phyloP scores from a whole-genome alignment of 23 tunicate species.

The Botrylloides violaceus region DNA sequence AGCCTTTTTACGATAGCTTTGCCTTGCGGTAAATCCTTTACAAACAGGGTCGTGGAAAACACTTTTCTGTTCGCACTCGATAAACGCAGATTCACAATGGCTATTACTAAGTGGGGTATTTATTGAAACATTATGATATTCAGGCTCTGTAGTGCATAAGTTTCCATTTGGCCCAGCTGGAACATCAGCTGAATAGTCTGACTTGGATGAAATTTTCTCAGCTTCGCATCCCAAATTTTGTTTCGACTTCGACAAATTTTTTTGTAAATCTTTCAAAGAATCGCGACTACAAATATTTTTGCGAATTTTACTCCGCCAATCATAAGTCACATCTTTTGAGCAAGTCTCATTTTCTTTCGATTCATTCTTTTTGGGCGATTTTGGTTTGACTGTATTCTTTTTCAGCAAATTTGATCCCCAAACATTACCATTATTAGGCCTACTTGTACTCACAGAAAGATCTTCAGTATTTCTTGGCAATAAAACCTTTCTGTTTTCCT shows the following conservation, averaged over 20 bases:
- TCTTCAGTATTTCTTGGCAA: not conserved
- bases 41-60: not conserved
- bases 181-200: not conserved
- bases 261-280: not conserved
- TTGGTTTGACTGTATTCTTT: slow-evolving; percentile 7
- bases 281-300: slow-evolving; percentile 17
- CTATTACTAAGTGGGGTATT: not conserved
- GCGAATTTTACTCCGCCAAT: slow-evolving; percentile 31
- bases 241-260: slow-evolving; percentile 4
- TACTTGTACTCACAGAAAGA: not conserved
- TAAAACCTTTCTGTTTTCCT: slow-evolving; percentile 9
- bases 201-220: not conserved
- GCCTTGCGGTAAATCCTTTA: not conserved
- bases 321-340: slow-evolving; percentile 2
- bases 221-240: not conserved
- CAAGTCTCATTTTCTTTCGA: not conserved
- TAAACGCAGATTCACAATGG: not conserved
- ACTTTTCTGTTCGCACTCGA: not conserved
- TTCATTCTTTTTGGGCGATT: not conserved
- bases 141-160: no score
- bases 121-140: no score
- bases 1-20: not conserved
- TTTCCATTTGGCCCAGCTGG: not conserved
- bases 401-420: slow-evolving; percentile 59
- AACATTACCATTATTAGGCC: not conserved